Conservation (phyloP, 2,113 vertebrate species). For the Phocoena sinus region DNA sequence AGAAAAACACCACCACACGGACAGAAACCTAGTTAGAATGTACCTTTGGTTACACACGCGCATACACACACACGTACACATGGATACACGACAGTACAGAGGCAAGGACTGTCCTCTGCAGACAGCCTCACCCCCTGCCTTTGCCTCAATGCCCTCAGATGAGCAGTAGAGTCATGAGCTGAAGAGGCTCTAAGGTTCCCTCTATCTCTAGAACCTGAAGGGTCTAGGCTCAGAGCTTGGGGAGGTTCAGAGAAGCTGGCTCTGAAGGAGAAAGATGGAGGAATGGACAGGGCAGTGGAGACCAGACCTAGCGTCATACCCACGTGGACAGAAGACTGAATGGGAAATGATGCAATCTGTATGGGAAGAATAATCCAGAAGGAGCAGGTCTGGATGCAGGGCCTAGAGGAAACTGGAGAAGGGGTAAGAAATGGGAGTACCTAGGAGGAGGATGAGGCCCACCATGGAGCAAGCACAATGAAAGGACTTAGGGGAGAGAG, state of each 20-base stretch:
- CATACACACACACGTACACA: neutral
- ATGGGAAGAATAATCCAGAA: neutral
- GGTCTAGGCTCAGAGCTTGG: neutral
- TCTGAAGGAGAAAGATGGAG: neutral
- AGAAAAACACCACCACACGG: neutral
- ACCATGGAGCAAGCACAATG: neutral
- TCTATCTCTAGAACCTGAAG: neutral
- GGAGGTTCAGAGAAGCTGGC: neutral
- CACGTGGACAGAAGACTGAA: neutral
- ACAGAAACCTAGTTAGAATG: neutral
- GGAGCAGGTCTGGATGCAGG: neutral
- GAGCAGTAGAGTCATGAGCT: neutral
- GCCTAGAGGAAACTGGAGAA: neutral
- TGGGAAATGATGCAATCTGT: neutral
- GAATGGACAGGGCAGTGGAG: neutral
- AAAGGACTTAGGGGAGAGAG: neutral
- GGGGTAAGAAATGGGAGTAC: neutral
- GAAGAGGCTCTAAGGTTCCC: neutral
- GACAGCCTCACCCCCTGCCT: neutral
- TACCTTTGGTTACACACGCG: neutral
- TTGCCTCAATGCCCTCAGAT: neutral
- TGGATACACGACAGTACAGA: rapidly evolving
- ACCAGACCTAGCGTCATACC: too few species aligned
- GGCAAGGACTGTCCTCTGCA: neutral
- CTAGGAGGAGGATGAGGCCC: neutral